Conservation (phyloP, 2,113 vertebrate species). For the Sebastes fasciatus region DNA sequence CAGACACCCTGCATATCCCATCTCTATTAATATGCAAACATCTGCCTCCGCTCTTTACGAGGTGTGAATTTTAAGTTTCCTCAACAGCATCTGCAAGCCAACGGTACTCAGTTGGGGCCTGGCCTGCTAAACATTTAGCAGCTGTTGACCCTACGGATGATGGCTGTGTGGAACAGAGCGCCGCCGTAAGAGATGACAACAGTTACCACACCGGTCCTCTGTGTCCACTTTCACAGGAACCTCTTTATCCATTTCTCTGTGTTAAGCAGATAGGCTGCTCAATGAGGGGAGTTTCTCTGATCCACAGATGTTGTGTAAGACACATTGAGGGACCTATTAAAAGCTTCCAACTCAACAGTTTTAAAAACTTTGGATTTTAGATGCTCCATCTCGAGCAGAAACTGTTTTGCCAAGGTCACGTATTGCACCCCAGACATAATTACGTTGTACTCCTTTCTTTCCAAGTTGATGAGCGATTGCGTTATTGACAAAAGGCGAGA, state of each 20-base stretch:
- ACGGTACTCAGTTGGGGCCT: constrained; percentile 66
- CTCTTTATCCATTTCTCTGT: constrained; percentile 60
- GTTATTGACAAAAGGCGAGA: constrained; percentile 53
- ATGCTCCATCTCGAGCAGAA: background rate
- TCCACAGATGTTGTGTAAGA: constrained; percentile 45
- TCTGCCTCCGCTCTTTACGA: constrained; percentile 75
- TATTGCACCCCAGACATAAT: constrained; percentile 35
- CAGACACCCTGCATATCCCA: constrained; percentile 57
- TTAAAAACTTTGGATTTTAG: constrained; percentile 42
- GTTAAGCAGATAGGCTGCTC: constrained; percentile 40
- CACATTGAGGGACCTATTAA: constrained; percentile 45
- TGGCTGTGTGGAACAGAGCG: constrained; percentile 50
- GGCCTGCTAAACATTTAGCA: constrained; percentile 71
- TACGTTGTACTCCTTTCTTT: constrained; percentile 21
- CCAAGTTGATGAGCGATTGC: constrained; percentile 46
- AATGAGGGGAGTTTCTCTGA: constrained; percentile 17
- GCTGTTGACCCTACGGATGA: constrained; percentile 76
- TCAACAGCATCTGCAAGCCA: constrained; percentile 71
- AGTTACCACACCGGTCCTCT: constrained; percentile 60
- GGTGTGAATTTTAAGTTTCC: constrained; percentile 69
- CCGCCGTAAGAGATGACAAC: constrained; percentile 60
- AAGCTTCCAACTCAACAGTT: constrained; percentile 26
- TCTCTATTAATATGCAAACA: constrained; percentile 82
- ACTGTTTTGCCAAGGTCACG: constrained; percentile 37
- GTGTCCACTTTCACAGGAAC: constrained; percentile 56